Percentiles rank a stretch among this genome's conserved stretches.
Evolutionary conservation across 2,797 vertebrate genomes (phyloP).

Genomic region (Microctenopoma lineatum): DNA sequence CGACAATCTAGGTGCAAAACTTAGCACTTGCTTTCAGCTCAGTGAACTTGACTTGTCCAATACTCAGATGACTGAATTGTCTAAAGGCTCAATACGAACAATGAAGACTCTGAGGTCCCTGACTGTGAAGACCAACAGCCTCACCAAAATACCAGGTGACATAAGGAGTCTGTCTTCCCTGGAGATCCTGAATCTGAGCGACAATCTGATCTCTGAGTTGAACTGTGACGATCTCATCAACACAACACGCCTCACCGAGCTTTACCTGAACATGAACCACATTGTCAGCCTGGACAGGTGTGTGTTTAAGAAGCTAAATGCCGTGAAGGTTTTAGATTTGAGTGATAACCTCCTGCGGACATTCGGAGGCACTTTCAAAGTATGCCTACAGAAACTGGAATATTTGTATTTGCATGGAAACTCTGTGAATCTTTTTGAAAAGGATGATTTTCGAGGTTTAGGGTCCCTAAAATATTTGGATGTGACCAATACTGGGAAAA

Average conservation of each 20-base stretch:
- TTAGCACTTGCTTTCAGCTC: constrained; percentile 26
- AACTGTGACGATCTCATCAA: constrained; percentile 24
- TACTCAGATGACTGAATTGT: neutral
- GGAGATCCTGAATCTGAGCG: constrained; percentile 9
- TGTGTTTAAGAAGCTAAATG: constrained; percentile 5
- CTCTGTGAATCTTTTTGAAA: rapidly evolving
- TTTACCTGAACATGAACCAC: constrained; percentile 1
- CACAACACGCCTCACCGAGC: constrained; percentile 3
- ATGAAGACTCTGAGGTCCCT: constrained; percentile 17
- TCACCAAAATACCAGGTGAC: constrained; percentile 23
- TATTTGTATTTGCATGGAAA: constrained; percentile 30
- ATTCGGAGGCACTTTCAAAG: constrained; percentile 1
- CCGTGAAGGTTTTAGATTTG: constrained; percentile 23
- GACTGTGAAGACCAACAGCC: rapidly evolving
- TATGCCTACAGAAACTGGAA: neutral
- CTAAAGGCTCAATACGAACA: neutral
- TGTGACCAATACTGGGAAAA: neutral
- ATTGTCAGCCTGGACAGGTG: constrained; percentile 18
- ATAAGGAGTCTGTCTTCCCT: constrained; percentile 20
- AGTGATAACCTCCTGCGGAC: constrained; percentile 6
- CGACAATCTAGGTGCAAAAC: neutral
- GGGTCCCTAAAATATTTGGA: constrained; percentile 19
- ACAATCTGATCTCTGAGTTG: constrained; percentile 9
- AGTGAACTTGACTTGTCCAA: neutral
- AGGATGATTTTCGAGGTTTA: constrained; percentile 18